Evolutionary conservation across 2,113 vertebrate genomes (phyloP).

Genomic region (Cisticola juncidis): DNA sequence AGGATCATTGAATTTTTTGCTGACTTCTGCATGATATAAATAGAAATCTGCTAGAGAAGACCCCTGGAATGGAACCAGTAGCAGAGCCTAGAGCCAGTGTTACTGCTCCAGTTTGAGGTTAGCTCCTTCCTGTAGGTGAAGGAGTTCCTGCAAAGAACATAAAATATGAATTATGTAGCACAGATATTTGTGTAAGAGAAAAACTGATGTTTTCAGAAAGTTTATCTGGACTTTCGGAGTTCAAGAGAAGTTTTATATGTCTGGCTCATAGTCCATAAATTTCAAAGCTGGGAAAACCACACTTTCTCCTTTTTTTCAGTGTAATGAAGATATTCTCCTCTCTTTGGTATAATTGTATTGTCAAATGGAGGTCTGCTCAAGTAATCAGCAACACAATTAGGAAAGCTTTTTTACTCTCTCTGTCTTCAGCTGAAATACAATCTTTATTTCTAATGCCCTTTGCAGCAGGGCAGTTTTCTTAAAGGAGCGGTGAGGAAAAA

Average conservation of each 20-base stretch:
- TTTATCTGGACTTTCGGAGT: constrained; percentile 5
- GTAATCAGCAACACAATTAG: constrained; percentile 71
- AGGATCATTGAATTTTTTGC: not conserved
- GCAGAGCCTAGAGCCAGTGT: not conserved
- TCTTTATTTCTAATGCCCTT: constrained; percentile 56
- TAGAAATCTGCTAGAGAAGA: not conserved
- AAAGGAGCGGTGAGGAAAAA: not conserved
- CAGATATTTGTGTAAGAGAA: not conserved
- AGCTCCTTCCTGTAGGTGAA: not conserved
- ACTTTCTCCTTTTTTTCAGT: not conserved
- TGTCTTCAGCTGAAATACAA: constrained; percentile 52
- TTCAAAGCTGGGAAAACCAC: not conserved
- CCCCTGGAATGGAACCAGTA: not conserved
- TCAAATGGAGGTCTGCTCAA: constrained; percentile 64
- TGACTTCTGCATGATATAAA: not conserved
- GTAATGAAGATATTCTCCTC: constrained; percentile 64
- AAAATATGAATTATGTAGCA: not conserved
- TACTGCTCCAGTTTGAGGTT: not conserved
- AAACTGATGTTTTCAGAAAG: not conserved
- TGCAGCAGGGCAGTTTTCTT: constrained; percentile 27
- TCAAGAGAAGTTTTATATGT: constrained; percentile 40
- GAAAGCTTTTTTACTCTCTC: constrained; percentile 37
- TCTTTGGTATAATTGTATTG: constrained; percentile 59
- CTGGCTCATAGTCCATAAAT: not conserved
- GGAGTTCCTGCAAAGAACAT: not conserved